Evolutionary conservation across 2,888 invertebrate species (phyloP).

Genomic region (Meganola albula): DNA sequence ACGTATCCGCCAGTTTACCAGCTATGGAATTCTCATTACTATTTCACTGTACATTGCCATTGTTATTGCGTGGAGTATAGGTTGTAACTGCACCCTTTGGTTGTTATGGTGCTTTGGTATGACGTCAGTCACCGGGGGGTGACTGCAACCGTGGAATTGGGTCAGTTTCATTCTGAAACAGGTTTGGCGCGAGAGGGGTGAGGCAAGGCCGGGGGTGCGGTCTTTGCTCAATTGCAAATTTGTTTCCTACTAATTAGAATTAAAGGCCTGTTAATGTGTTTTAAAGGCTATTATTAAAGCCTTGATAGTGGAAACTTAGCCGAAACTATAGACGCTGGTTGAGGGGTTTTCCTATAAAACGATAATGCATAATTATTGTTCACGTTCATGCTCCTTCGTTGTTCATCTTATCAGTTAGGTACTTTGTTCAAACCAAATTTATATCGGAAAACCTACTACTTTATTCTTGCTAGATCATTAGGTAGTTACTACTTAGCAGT

Average conservation of each 20-base stretch:
- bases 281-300: no score
- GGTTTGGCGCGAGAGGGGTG: conserved; percentile 46
- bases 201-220: conserved; percentile 33
- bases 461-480: no score
- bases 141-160: conserved; percentile 73
- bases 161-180: conserved; percentile 83
- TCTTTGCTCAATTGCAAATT: conserved; percentile 46
- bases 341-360: no score
- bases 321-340: no score
- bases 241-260: conserved; percentile 43
- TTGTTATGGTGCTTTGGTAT: conserved; percentile 52
- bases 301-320: no score
- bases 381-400: no score
- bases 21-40: conserved; percentile 24
- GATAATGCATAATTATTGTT: no score
- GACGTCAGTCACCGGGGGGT: conserved; percentile 77
- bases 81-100: conserved; percentile 40
- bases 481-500: no score
- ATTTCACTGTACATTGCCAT: conserved; percentile 8
- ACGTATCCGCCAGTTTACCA: conserved; percentile 26
- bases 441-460: no score
- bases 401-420: no score
- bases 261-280: conserved; percentile 11
- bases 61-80: conserved; percentile 28
- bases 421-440: no score